Evolutionary conservation across 2,888 invertebrate genomes (phyloP), one percentile per base, ranked within the genome.

Genomic region (Bhutanitis thaidina): DNA sequence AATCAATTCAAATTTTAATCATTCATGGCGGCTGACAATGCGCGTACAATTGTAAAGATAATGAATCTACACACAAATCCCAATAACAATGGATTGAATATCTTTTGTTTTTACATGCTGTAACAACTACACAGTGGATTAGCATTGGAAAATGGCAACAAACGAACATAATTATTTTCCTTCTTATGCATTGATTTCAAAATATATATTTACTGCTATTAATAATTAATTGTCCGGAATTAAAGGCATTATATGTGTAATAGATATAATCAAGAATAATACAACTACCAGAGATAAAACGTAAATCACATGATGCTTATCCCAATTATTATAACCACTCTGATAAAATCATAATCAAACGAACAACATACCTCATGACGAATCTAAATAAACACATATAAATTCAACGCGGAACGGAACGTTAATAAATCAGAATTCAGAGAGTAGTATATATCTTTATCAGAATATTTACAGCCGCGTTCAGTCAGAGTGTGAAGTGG

Each of bases 331-430:
- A n/a, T 9, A 3, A 9, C 10, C 10, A 30, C 30, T 12, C 7
- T 34, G 34, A 34, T 34, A 5, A 12, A 16, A 50, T 54, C 57
- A 58, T 58, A 57, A 56, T 59, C 52, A 61, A 51, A 53, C 46
- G 54, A 44, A 46, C 49, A 8, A 27, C 20, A 20, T 20, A 20
- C 20, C 20, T 3, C 20, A 54, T 20, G 52, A 53, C 43, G 49
- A 59, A 64, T 53, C 50, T 52, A 58, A 65, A 60, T 55, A 56
- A 55, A 61, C 49, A 46, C 53, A 61, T 48, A 51, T 25, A 41
- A 72, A 65, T 64, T 61, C 60, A 58, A 67, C 54, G 69, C 69
- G 68, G 67, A 76, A 76, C 67, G 74, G 61, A 73, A 69, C 71
- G 70, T 65, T 65, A 65, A 61, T 65, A 65, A 52, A 48, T 59